These are phyloP conservation scores for Macroglossus sobrinus DNA, from an alignment of 2,113 vertebrate species.

Conservation along the genomic window DNA sequence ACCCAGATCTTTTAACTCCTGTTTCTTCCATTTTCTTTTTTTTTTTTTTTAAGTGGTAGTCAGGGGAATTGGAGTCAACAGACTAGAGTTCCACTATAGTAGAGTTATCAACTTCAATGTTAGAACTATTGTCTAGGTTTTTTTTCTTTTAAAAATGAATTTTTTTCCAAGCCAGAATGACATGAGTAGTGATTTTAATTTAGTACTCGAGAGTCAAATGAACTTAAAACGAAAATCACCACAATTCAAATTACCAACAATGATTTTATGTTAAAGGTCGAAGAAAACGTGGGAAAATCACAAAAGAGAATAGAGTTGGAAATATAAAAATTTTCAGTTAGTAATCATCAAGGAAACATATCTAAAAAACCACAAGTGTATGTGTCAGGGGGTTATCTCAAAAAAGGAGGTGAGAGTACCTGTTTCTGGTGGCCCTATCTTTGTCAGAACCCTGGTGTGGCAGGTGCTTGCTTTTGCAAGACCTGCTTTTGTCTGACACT, in stretches of 20 bases:
- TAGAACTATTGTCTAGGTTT: background rate
- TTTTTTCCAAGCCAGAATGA: background rate
- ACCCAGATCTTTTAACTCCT: background rate
- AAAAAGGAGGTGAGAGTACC: background rate
- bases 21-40: background rate
- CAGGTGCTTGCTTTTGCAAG: background rate
- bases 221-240: background rate
- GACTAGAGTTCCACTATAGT: background rate
- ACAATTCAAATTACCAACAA: background rate
- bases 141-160: background rate
- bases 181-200: background rate
- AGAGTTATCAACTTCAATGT: background rate
- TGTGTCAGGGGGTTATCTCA: background rate
- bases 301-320: background rate
- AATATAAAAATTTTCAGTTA: background rate
- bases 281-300: background rate
- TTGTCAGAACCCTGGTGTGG: background rate
- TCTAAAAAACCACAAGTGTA: background rate
- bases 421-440: background rate
- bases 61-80: background rate
- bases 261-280: slow-evolving; percentile 25
- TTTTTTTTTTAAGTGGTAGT: background rate
- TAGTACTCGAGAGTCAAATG: background rate
- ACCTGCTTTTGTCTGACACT: background rate
- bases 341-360: background rate